Conservation (phyloP, 2,888 invertebrate species). For the Pandemis heparana region DNA sequence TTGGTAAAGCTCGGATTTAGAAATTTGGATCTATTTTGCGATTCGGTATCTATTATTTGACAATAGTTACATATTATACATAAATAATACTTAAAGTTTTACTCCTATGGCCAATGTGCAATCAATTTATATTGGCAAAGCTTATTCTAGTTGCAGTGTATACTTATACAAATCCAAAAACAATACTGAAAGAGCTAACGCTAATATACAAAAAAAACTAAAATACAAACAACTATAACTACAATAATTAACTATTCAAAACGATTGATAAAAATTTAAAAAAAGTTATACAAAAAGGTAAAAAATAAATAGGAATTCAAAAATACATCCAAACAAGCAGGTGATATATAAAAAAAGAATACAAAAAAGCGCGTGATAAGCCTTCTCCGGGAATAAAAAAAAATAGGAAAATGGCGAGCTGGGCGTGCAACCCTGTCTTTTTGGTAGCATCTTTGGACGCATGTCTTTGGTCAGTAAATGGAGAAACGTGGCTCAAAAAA, state of each 20-base stretch:
- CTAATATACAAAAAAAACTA: slow-evolving; percentile 59
- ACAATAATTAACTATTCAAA: slow-evolving; percentile 49
- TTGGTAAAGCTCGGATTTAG: slow-evolving; percentile 70
- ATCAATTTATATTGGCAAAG: slow-evolving; percentile 62
- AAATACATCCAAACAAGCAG: slow-evolving; percentile 77
- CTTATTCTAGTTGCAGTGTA: slow-evolving; percentile 65
- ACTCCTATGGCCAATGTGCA: slow-evolving; percentile 74
- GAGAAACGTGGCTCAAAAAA: slow-evolving; percentile 61
- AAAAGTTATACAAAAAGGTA: slow-evolving; percentile 78
- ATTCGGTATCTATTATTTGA: slow-evolving; percentile 44
- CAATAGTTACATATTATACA: slow-evolving; percentile 59
- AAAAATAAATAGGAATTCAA: slow-evolving; percentile 79
- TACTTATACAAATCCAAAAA: slow-evolving; percentile 55
- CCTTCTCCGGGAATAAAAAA: slow-evolving; percentile 63
- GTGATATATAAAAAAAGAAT: slow-evolving; percentile 58
- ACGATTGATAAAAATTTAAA: slow-evolving; percentile 57
- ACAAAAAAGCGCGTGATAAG: slow-evolving; percentile 54
- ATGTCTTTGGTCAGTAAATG: slow-evolving; percentile 72
- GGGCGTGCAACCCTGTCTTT: slow-evolving; percentile 65
- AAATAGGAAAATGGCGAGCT: slow-evolving; percentile 62
- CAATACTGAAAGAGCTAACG: slow-evolving; percentile 70
- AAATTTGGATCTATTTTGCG: slow-evolving; percentile 56
- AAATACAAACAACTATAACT: slow-evolving; percentile 41
- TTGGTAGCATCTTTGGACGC: slow-evolving; percentile 71
- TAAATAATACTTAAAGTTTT: slow-evolving; percentile 60